Evolutionary conservation across 2,113 vertebrate species (phyloP), one percentile per base, ranked within the genome.

Genomic region (Trichomycterus rosablanca): DNA sequence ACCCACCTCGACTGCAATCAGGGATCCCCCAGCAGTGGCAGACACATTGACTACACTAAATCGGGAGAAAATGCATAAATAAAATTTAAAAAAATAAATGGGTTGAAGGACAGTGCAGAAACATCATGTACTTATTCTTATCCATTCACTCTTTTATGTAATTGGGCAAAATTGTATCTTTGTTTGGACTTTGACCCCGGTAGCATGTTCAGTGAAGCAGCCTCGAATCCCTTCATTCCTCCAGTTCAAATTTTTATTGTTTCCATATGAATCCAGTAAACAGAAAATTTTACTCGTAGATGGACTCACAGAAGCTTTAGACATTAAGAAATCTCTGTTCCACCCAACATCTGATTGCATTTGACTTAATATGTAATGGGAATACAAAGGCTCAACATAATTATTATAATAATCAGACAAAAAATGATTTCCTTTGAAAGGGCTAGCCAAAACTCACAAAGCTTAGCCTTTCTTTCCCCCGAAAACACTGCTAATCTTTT

Each of bases 181-280:
- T n/a, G n/a, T n/a, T n/a, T n/a, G n/a, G n/a, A n/a, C n/a, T n/a
- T n/a, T n/a, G n/a, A n/a, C n/a, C n/a, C n/a, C n/a, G n/a, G n/a
- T n/a, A n/a, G n/a, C n/a, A n/a, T n/a, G n/a, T n/a, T n/a, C n/a
- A n/a, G n/a, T n/a, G n/a, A n/a, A n/a, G n/a, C n/a, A n/a, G n/a
- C n/a, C n/a, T n/a, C n/a, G n/a, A n/a, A n/a, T 37, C 20, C 22
- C 12, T 7, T 34, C 6, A 34, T 63, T 53, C 50, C 10, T 34
- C 28, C 30, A 12, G 7, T 55, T 26, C 30, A 26, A 4, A 23
- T 40, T n/a, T 40, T n/a, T n/a, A 55, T 64, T 56, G 30, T 44
- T 55, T 43, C 50, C 61, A 55, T 46, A 18, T 63, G 53, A 42
- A 43, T 64, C 2, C 24, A 50, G 12, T 44, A 8, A 59, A 45